Evolutionary conservation across 2,113 vertebrate species (phyloP), one percentile per base, ranked within the genome.

Genomic region (Stegastes partitus): DNA sequence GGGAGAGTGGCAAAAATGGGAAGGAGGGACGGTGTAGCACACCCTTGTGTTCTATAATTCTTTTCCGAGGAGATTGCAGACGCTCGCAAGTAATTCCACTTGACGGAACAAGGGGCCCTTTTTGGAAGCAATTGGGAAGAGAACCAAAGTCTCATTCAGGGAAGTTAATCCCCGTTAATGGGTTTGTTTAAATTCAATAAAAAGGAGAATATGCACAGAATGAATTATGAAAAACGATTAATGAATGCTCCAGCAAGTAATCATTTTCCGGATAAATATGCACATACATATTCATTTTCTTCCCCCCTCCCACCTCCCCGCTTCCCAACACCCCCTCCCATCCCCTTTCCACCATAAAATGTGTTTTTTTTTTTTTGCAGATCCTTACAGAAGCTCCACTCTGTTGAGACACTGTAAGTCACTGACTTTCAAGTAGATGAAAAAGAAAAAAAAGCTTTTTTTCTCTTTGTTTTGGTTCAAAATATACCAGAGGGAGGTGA

Each of bases 111-210:
- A 88, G 87, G 78, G 85, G 81, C 73, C 86, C 86, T 67, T 91
- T 86, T 85, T 79, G 67, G 84, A 90, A 83, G 83, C 89, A 89
- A 89, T 90, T 92, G 89, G 91, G 90, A 93, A 88, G 83, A 71
- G 86, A 89, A 92, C 88, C 92, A 93, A 87, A 91, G 91, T 90
- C 89, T 92, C 84, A 93, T 91, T 94, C 91, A 91, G 82, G 82
- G 82, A 82, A 89, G 87, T 93, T 94, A 95, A 94, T 94, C 94
- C 92, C 88, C 61, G 68, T 93, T 93, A 94, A 93, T 93, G 86
- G 91, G 90, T 94, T 93, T 94, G 91, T 92, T 93, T 93, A 91
- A 94, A 93, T 93, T 93, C 84, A 93, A 90, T 93, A 91, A 90
- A 87, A 89, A 71, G 37, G 77, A 84, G 89, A 82, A 91, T 93